A percentile compares a stretch with the other conserved stretches of the same genome.
Evolutionary conservation across 2,113 vertebrate species (phyloP).

Genomic region (Gopherus flavomarginatus): DNA sequence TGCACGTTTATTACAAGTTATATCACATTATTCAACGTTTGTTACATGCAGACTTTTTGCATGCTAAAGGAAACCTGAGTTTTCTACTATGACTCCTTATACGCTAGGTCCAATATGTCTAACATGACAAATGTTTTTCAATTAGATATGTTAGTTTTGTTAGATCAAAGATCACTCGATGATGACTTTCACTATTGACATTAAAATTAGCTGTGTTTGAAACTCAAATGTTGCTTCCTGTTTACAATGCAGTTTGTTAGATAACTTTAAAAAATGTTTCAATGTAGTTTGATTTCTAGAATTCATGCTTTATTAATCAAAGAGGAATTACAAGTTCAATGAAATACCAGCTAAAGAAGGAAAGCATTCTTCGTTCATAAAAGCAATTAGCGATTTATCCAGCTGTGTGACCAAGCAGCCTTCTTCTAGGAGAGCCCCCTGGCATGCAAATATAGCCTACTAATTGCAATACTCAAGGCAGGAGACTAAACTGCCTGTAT

Average conservation of each 20-base stretch:
- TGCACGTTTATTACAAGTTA: conserved; percentile 18
- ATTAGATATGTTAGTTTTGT: neutral
- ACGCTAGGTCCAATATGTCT: neutral
- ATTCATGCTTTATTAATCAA: conserved; percentile 62
- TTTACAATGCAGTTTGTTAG: conserved; percentile 32
- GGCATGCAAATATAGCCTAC: conserved; percentile 34
- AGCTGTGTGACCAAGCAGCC: conserved; percentile 56
- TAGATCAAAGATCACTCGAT: neutral
- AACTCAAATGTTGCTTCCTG: conserved; percentile 18
- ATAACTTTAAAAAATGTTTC: conserved; percentile 29
- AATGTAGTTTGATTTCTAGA: conserved; percentile 20
- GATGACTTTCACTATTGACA: conserved; percentile 31
- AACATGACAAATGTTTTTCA: conserved; percentile 10
- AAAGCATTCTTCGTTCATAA: conserved; percentile 76
- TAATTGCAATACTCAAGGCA: conserved; percentile 42
- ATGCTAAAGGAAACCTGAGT: conserved; percentile 3
- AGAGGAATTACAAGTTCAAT: conserved; percentile 61
- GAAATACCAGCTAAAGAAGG: conserved; percentile 59
- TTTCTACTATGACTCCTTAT: neutral
- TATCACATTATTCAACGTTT: conserved; percentile 17
- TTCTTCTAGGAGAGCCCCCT: neutral
- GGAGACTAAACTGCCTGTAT: conserved; percentile 20
- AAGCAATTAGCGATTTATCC: conserved; percentile 70
- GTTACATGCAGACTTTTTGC: neutral
- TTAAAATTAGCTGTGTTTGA: neutral